phyloP scores from a whole-genome alignment of 2,797 vertebrate species.

The Coracias cyanogaster region DNA sequence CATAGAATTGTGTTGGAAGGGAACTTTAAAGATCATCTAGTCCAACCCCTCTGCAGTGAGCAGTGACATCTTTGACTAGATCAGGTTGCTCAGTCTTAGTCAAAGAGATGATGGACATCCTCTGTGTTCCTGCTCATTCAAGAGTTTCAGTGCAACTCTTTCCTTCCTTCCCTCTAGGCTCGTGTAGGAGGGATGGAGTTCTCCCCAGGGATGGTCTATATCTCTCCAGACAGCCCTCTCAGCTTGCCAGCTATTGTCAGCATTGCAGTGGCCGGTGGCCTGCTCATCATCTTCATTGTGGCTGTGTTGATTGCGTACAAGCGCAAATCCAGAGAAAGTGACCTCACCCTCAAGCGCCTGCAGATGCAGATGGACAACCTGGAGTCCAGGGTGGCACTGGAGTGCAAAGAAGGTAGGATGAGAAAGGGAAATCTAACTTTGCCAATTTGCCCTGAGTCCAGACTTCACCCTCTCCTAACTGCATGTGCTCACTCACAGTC shows the following conservation, averaged over 20 bases:
- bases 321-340: slow-evolving; percentile 95
- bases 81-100: not conserved
- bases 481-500: not conserved
- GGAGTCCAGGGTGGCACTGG: slow-evolving; percentile 97
- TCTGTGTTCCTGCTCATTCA: rapidly evolving
- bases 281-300: slow-evolving; percentile 96
- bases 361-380: slow-evolving; percentile 99
- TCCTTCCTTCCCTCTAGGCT: slow-evolving; percentile 79
- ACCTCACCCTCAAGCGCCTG: slow-evolving; percentile 94
- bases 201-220: slow-evolving; percentile 96
- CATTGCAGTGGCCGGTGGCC: slow-evolving; percentile 92
- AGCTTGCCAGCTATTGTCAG: slow-evolving; percentile 95
- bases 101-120: not conserved
- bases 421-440: not conserved
- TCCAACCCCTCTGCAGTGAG: not conserved
- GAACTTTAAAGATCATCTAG: not conserved
- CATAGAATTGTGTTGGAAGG: not conserved
- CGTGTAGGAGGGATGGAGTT: slow-evolving; percentile 96
- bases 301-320: slow-evolving; percentile 97
- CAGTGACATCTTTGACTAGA: not conserved
- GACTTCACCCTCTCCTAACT: not conserved
- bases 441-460: not conserved
- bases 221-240: slow-evolving; percentile 95
- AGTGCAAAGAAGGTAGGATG: slow-evolving; percentile 96
- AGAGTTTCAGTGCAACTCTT: rapidly evolving